Percentiles rank a stretch among this genome's conserved stretches.
Evolutionary conservation across 2,113 vertebrate species (phyloP).

Genomic region (Odocoileus hemionus): DNA sequence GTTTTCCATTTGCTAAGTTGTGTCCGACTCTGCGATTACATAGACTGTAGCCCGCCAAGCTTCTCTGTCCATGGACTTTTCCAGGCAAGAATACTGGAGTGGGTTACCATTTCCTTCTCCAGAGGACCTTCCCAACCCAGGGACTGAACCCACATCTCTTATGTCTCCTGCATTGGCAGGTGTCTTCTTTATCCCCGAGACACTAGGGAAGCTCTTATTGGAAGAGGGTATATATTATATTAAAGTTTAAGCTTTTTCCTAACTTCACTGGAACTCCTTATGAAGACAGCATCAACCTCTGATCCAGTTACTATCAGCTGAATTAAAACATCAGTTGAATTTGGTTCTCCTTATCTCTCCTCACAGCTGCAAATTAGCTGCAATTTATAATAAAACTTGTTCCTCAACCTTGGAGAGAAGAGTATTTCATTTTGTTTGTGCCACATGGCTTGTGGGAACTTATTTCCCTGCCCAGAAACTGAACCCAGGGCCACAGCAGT

Average conservation of each 20-base stretch:
- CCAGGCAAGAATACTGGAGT: background rate
- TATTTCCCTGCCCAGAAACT: background rate
- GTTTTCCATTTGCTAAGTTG: background rate
- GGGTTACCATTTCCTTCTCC: background rate
- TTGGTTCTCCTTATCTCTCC: background rate
- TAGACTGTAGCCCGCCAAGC: background rate
- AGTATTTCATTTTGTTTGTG: background rate
- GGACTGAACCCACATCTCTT: background rate
- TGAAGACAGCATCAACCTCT: background rate
- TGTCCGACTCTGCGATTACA: background rate
- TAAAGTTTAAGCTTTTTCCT: conserved; percentile 4
- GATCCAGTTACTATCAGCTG: background rate
- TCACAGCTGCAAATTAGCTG: background rate
- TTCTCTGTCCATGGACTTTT: background rate
- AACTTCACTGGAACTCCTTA: background rate
- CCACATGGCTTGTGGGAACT: background rate
- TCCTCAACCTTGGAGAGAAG: background rate
- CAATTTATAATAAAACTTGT: background rate
- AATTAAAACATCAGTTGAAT: conserved; percentile 14
- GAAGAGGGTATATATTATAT: background rate
- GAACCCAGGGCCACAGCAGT: background rate
- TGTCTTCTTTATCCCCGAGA: background rate
- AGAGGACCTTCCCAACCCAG: background rate
- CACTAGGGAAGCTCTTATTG: background rate
- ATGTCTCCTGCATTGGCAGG: background rate